These are phyloP conservation scores for Pseudorhiza aurosa DNA, from an alignment of 30 jellyfish, hydroid and myxozoan genomes.

Conservation along the genomic window DNA sequence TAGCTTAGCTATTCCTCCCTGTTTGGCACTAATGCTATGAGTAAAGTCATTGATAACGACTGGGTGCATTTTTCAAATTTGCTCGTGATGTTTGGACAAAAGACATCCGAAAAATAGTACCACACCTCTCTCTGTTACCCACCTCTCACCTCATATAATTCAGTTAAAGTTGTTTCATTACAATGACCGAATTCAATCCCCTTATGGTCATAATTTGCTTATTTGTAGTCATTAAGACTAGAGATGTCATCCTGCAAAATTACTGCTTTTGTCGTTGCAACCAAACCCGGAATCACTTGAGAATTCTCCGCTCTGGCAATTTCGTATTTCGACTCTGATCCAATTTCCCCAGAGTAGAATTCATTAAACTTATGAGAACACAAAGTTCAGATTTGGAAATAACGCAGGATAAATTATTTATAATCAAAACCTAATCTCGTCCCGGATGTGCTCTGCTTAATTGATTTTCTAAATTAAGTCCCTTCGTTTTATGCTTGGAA, in stretches of 20 bases:
- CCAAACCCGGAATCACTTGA: neutral
- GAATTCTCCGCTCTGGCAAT: neutral
- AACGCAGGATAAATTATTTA: neutral
- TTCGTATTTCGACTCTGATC: neutral
- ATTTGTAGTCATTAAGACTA: neutral
- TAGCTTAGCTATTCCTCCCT: no score
- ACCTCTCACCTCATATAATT: neutral
- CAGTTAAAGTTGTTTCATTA: no score
- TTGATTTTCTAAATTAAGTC: neutral
- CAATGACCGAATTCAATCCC: neutral
- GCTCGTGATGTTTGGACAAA: no score
- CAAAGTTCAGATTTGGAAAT: neutral
- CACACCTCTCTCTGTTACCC: neutral
- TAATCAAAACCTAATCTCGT: neutral
- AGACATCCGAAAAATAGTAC: neutral
- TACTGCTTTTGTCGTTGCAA: neutral
- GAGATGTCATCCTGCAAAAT: neutral
- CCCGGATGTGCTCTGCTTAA: slow-evolving; percentile 15
- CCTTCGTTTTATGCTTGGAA: slow-evolving; percentile 3
- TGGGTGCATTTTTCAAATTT: no score
- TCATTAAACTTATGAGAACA: neutral
- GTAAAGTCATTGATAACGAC: no score
- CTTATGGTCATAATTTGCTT: neutral
- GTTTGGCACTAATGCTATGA: no score
- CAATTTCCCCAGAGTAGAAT: neutral